phyloP scores from a whole-genome alignment of 2,888 invertebrate genomes.

The Odontomyia ornata region DNA sequence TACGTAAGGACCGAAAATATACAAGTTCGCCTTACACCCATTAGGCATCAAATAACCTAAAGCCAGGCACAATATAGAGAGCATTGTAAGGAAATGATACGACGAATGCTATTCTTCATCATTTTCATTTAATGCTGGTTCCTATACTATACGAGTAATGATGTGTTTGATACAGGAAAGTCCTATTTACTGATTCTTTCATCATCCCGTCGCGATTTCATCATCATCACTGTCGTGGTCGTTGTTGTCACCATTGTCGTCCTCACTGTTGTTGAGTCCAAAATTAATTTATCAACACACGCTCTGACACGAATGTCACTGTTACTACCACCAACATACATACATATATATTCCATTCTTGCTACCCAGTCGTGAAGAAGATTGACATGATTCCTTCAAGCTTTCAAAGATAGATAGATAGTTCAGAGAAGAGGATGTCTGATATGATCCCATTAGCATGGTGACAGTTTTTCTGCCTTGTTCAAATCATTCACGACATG shows the following conservation, averaged over 20 bases:
- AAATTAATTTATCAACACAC: constrained; percentile 30
- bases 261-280: neutral
- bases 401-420: neutral
- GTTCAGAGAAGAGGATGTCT: constrained; percentile 2
- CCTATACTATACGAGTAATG: too few species aligned
- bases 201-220: neutral
- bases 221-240: neutral
- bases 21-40: neutral
- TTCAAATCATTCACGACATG: too few species aligned
- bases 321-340: neutral
- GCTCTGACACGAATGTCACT: neutral
- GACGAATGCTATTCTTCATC: neutral
- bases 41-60: constrained; percentile 30
- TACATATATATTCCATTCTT: neutral
- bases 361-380: neutral
- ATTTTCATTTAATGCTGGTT: neutral
- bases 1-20: neutral
- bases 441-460: constrained; percentile 5
- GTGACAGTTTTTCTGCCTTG: constrained; percentile 3
- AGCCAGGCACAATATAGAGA: neutral
- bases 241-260: neutral
- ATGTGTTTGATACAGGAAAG: neutral
- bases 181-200: neutral
- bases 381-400: neutral
- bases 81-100: neutral